These are phyloP conservation scores for Halocaridina rubra DNA, from an alignment of 2,888 invertebrate species.

Conservation along the genomic window DNA sequence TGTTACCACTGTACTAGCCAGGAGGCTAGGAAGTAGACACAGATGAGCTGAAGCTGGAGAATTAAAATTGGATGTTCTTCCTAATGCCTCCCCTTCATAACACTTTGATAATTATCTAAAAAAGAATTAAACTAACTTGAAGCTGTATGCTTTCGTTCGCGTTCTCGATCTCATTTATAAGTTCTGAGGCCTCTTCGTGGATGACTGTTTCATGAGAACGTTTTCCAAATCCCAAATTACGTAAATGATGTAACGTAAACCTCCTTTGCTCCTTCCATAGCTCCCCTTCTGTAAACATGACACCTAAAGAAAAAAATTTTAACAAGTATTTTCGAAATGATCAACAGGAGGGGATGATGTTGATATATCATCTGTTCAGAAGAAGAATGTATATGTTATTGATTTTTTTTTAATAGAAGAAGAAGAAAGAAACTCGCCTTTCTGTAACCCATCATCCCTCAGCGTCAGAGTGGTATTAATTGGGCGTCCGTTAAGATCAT, in stretches of 20 bases:
- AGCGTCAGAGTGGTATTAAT: not conserved
- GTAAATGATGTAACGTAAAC: conserved; percentile 37
- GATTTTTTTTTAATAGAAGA: too few species aligned
- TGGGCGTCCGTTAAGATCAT: conserved; percentile 73
- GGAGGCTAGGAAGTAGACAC: too few species aligned
- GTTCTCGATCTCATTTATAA: conserved; percentile 16
- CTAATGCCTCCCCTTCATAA: not conserved
- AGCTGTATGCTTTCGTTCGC: conserved; percentile 9
- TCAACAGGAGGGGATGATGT: too few species aligned
- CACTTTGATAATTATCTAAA: not conserved
- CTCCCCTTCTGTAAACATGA: conserved; percentile 30
- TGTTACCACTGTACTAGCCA: not conserved
- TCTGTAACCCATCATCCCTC: not conserved
- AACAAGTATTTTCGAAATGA: too few species aligned
- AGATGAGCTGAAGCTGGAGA: too few species aligned
- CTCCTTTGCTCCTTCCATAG: conserved; percentile 32
- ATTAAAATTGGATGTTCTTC: too few species aligned
- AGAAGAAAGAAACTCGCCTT: not conserved
- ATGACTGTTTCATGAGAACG: conserved; percentile 26
- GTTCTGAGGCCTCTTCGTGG: conserved; percentile 27
- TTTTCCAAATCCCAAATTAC: conserved; percentile 36
- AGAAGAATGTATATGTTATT: too few species aligned
- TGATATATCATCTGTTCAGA: too few species aligned
- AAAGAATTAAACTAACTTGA: not conserved
- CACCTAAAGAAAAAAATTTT: too few species aligned